phyloP scores from a whole-genome alignment of 2,797 vertebrate genomes.

The Lepilemur ruficaudatus region DNA sequence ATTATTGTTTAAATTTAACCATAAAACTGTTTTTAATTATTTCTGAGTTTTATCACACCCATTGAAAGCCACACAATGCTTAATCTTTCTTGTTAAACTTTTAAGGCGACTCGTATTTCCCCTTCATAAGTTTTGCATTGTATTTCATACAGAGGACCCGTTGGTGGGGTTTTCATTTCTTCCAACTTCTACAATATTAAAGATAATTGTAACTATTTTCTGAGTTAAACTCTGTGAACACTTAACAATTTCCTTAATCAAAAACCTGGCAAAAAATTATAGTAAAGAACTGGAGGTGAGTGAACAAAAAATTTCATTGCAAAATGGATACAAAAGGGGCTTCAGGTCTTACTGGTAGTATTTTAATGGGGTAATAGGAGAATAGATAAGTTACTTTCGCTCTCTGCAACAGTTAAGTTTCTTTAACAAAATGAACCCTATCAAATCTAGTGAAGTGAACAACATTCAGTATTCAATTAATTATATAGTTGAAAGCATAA shows the following conservation, averaged over 20 bases:
- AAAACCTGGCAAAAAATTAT: background rate
- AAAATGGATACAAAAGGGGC: background rate
- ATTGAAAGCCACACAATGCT: slow-evolving; percentile 5
- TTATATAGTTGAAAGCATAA: background rate
- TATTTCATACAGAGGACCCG: slow-evolving; percentile 53
- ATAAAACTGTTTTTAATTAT: slow-evolving; percentile 74
- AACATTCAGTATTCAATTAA: background rate
- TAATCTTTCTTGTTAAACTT: slow-evolving; percentile 64
- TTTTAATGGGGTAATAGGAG: background rate
- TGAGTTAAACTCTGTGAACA: background rate
- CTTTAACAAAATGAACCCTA: background rate
- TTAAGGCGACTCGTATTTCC: slow-evolving; percentile 55
- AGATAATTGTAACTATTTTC: background rate
- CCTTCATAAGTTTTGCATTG: slow-evolving; percentile 59
- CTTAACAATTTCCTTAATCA: background rate
- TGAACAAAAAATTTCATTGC: background rate
- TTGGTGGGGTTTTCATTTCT: slow-evolving; percentile 50
- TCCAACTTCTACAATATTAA: slow-evolving; percentile 37
- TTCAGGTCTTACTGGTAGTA: background rate
- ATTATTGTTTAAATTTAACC: slow-evolving; percentile 49
- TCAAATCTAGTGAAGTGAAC: background rate
- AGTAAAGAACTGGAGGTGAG: background rate
- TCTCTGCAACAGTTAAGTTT: background rate
- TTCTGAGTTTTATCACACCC: slow-evolving; percentile 52
- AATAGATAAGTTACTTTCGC: background rate